These are phyloP conservation scores for Acronicta leporina DNA, from an alignment of 2,888 invertebrate species.

Conservation along the genomic window DNA sequence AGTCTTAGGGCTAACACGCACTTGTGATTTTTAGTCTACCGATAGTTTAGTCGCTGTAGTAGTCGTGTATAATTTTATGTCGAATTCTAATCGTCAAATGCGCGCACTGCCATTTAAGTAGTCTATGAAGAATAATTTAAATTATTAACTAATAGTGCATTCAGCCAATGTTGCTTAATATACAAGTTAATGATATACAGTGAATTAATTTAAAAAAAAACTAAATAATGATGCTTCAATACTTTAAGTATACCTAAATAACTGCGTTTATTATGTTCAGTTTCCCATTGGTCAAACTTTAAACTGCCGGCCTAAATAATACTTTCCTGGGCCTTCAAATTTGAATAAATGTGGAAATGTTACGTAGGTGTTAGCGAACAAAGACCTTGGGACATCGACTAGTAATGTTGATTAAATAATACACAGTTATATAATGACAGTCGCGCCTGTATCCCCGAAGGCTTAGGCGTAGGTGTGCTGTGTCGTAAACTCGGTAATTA, in stretches of 20 bases:
- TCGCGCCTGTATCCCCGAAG: slow-evolving; percentile 24
- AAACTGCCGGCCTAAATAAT: neutral
- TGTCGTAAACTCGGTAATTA: slow-evolving; percentile 27
- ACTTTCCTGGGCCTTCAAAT: slow-evolving; percentile 13
- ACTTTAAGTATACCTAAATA: slow-evolving; percentile 9
- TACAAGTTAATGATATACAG: too few relatives aligned
- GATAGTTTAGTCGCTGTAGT: too few relatives aligned
- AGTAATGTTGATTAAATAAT: slow-evolving; percentile 44
- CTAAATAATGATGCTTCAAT: too few relatives aligned
- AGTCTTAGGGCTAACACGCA: too few relatives aligned
- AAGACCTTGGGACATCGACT: slow-evolving; percentile 14
- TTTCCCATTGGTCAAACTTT: slow-evolving; percentile 6
- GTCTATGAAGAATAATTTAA: too few relatives aligned
- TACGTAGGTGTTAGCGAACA: slow-evolving; percentile 4
- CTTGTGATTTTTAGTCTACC: too few relatives aligned
- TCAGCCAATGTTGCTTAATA: too few relatives aligned
- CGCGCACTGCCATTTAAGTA: too few relatives aligned
- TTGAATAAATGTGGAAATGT: slow-evolving; percentile 12
- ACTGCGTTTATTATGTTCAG: slow-evolving; percentile 6
- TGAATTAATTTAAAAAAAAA: too few relatives aligned
- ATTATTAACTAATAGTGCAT: too few relatives aligned
- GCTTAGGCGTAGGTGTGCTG: slow-evolving; percentile 18
- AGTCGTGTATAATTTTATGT: too few relatives aligned
- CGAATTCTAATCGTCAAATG: too few relatives aligned
- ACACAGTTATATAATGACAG: slow-evolving; percentile 25